phyloP scores from a whole-genome alignment of 2,888 invertebrate genomes.

The Platycheirus albimanus region DNA sequence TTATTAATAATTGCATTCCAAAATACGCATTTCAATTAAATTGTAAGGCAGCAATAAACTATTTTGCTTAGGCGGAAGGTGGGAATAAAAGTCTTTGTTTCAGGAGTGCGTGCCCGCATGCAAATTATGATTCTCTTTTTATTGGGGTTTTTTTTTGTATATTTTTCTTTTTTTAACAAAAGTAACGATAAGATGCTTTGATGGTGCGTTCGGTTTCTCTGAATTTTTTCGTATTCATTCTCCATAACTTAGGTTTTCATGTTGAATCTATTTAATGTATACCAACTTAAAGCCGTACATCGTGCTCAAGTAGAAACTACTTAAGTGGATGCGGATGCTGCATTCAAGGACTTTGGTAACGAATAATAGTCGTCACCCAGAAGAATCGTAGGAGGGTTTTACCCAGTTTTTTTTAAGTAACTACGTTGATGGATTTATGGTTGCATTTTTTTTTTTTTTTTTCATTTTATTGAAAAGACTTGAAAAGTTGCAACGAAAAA shows the following conservation, averaged over 20 bases:
- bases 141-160: neutral
- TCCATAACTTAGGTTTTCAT: neutral
- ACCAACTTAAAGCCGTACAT: neutral
- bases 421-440: too few species aligned
- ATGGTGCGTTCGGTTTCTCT: neutral
- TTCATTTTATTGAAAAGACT: neutral
- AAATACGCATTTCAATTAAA: too few species aligned
- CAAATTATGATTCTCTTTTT: neutral
- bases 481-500: too few species aligned
- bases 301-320: neutral
- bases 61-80: too few species aligned
- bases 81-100: conserved; percentile 4
- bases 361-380: neutral
- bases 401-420: neutral
- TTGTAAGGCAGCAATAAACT: too few species aligned
- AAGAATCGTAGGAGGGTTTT: neutral
- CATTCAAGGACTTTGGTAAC: conserved; percentile 19
- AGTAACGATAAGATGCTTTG: neutral
- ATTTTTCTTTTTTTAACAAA: neutral
- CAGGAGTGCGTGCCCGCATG: conserved; percentile 11
- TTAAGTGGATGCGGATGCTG: conserved; percentile 13
- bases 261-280: neutral
- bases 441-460: too few species aligned
- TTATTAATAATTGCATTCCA: too few species aligned
- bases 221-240: neutral